Evolutionary conservation across 92 coral and sea anemone species (phyloP), one percentile per base, ranked within the genome.

Genomic region (Epizoanthus rinbou): DNA sequence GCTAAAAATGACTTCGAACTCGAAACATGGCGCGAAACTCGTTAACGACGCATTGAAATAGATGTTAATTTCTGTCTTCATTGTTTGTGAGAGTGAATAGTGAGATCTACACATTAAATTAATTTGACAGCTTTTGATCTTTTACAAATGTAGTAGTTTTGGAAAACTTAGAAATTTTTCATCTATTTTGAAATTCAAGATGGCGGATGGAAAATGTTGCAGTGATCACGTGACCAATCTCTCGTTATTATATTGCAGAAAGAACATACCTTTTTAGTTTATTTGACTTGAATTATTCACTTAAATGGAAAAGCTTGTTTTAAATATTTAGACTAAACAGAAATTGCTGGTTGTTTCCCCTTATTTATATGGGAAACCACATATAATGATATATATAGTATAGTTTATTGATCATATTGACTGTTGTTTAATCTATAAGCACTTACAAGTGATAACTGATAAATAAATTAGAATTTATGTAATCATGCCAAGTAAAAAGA

Each of bases 181-280:
- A 17, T 0, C 56, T 11, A 50, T 47, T 31, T 6, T 1, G 22
- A 75, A 73, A 88, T 88, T 69, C 86, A 89, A 89, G 67, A 89
- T 89, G 92, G 92, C 87, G 92, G 83, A 56, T 57, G 43, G 39
- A 47, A 1, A 6, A 13, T 47, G 54, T 47, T 10, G 0, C 53
- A 47, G 54, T 5, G 45, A 80, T 89, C 92, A 89, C 92, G 92
- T 89, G 92, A 89, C 86, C 54, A 23, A 15, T 19, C 8, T 56
- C 21, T 23, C 15, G 14, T 28, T 25, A 25, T n/a, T n/a, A n/a
- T n/a, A n/a, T 22, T 53, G 2, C 18, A 1, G 18, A 7, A 31
- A 24, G 14, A 8, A 25, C 17, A 41, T 28, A 9, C 0, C 11
- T 79, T 54, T 54, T 21, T 31, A 2, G 21, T 33, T 54, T 19